Percentiles rank a stretch among this genome's conserved stretches.
These are phyloP conservation scores for Lagodon rhomboides DNA, from an alignment of 2,797 vertebrate genomes.

Conservation along the genomic window DNA sequence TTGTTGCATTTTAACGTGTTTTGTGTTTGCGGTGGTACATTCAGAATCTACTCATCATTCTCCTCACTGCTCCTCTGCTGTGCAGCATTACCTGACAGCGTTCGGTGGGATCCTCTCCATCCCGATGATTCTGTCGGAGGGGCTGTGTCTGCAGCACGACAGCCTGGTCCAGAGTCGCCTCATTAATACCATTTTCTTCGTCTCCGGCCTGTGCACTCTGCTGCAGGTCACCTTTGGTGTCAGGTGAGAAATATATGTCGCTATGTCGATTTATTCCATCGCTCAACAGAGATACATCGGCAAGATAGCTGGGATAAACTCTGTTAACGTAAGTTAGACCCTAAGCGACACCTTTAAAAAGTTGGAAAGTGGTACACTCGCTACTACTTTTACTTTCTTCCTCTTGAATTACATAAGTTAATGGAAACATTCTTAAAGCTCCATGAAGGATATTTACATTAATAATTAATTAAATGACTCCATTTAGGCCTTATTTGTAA, in stretches of 20 bases:
- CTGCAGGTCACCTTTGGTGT: conserved; percentile 94
- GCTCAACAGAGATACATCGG: neutral
- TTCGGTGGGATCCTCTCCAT: conserved; percentile 91
- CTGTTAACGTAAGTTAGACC: neutral
- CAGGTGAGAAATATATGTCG: conserved; percentile 83
- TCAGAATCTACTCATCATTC: neutral
- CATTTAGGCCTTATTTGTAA: neutral
- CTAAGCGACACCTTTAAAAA: neutral
- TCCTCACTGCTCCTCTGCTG: conserved; percentile 5
- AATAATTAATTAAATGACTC: neutral
- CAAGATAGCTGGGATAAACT: neutral
- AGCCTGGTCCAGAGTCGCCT: conserved; percentile 92
- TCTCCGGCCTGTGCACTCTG: conserved; percentile 92
- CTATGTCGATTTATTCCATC: neutral
- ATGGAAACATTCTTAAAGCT: neutral
- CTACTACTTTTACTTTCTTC: neutral
- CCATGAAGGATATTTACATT: neutral
- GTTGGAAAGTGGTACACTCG: neutral
- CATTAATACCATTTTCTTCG: conserved; percentile 96
- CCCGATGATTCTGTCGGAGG: conserved; percentile 92
- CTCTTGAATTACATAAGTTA: neutral
- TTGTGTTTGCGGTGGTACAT: neutral
- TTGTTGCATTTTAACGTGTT: neutral
- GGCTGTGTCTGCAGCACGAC: conserved; percentile 93
- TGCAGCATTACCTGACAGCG: conserved; percentile 94